Evolutionary conservation across 2,888 invertebrate genomes (phyloP).

Genomic region (Lumbricus terrestris): DNA sequence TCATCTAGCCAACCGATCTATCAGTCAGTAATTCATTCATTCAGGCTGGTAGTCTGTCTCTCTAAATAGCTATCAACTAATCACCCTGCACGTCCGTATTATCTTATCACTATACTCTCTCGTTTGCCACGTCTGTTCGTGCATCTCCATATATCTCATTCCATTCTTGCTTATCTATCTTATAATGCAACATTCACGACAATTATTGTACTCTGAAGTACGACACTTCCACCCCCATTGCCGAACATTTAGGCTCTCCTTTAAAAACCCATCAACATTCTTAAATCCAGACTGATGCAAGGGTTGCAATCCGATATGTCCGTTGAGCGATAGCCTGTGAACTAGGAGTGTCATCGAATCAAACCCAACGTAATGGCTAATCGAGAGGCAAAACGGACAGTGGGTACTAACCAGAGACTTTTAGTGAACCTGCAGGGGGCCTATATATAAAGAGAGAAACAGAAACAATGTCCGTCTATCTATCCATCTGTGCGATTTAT

Average conservation of each 20-base stretch:
- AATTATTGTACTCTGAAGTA: not conserved
- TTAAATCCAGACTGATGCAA: not conserved
- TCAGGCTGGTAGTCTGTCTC: no score
- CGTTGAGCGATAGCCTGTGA: no score
- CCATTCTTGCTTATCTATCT: not conserved
- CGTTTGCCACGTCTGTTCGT: no score
- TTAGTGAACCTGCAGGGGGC: not conserved
- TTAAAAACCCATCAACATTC: not conserved
- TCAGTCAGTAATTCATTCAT: no score
- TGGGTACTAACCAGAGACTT: not conserved
- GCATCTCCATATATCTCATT: not conserved
- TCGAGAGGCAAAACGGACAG: not conserved
- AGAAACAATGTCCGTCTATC: no score
- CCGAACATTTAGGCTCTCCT: not conserved
- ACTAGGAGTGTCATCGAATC: not conserved
- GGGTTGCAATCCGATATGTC: not conserved
- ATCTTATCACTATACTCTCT: no score
- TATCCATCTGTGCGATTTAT: no score
- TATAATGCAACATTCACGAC: not conserved
- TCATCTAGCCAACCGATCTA: no score
- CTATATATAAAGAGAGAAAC: no score
- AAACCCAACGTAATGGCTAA: not conserved
- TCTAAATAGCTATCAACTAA: no score
- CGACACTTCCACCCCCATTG: not conserved
- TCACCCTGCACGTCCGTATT: no score